A percentile compares a stretch with the other conserved stretches of the same genome.
phyloP scores from a whole-genome alignment of 1,140 invertebrate species.

The Amyelois transitella region DNA sequence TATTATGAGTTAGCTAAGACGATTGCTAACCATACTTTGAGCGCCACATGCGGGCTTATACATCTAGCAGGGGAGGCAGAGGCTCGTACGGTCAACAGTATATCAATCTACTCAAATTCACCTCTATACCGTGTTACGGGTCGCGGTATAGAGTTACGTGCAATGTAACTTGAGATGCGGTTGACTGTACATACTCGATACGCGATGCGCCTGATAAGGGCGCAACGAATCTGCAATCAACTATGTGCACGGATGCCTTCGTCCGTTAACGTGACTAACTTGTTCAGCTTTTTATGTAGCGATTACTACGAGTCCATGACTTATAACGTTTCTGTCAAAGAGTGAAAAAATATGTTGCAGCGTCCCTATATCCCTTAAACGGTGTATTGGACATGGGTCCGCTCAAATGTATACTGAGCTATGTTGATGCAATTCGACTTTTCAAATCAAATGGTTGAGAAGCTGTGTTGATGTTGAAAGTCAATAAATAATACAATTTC shows the following conservation, averaged over 20 bases:
- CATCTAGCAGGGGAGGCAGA: constrained; percentile 22
- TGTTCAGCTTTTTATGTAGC: background rate
- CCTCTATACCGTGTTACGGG: too few species aligned
- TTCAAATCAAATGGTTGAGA: too few species aligned
- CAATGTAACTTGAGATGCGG: too few species aligned
- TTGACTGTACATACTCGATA: constrained; percentile 18
- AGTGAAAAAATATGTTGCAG: background rate
- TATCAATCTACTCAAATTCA: too few species aligned
- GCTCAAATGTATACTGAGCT: background rate
- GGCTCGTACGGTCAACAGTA: too few species aligned
- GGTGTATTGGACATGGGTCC: background rate
- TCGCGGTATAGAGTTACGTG: too few species aligned
- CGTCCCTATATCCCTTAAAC: background rate
- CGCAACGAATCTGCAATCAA: constrained; percentile 43
- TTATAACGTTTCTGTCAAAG: constrained; percentile 1
- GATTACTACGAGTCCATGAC: background rate
- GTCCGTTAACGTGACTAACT: background rate
- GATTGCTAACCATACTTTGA: constrained; percentile 42
- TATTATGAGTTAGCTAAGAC: constrained; percentile 46
- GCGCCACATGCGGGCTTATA: constrained; percentile 40
- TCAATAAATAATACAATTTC: too few species aligned
- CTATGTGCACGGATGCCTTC: constrained; percentile 21
- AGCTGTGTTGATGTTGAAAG: too few species aligned
- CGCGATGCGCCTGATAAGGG: constrained; percentile 41
- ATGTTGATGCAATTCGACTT: background rate